Conservation (phyloP, 2,797 vertebrate species). For the Tauraco hartlaubi region DNA sequence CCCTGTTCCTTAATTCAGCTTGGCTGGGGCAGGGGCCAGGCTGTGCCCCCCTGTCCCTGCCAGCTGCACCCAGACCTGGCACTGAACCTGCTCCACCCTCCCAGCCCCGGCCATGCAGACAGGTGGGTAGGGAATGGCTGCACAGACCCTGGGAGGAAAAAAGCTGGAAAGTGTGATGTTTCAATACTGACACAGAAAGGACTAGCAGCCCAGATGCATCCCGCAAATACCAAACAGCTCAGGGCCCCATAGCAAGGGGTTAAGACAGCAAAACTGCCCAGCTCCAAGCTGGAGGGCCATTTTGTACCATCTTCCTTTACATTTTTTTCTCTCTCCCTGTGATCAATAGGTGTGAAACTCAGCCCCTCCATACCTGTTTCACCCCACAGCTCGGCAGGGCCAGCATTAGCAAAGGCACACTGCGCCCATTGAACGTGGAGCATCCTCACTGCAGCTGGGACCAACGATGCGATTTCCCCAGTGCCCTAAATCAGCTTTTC, state of each 20-base stretch:
- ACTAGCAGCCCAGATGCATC: neutral
- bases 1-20: neutral
- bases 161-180: neutral
- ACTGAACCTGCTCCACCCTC: neutral
- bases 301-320: neutral
- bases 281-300: neutral
- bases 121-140: neutral
- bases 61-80: neutral
- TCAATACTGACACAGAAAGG: neutral
- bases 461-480: neutral
- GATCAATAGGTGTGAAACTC: neutral
- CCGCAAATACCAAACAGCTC: neutral
- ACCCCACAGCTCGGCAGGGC: neutral
- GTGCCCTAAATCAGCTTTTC: constrained; percentile 20
- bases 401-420: neutral
- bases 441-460: neutral
- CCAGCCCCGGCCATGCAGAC: accelerated
- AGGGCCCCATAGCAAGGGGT: accelerated
- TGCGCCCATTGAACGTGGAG: neutral
- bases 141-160: accelerated
- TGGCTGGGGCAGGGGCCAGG: neutral
- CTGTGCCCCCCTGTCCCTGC: neutral
- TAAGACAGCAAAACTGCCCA: neutral
- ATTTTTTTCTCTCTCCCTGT: neutral
- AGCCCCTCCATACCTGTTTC: neutral